These are phyloP conservation scores for Notocelia uddmanniana DNA, from an alignment of 2,888 invertebrate genomes.

Conservation along the genomic window DNA sequence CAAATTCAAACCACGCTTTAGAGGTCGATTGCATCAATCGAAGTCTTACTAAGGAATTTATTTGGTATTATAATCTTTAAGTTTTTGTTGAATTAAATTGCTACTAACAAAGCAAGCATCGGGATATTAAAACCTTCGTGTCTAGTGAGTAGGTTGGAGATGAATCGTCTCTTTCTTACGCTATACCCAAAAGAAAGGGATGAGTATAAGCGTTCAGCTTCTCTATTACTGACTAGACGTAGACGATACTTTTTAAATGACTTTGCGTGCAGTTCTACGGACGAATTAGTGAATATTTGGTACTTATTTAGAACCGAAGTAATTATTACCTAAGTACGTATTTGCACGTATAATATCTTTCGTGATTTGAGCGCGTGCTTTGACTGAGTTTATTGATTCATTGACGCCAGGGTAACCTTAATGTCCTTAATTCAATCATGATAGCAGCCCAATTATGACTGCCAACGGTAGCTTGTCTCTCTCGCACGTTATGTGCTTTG, in stretches of 20 bases:
- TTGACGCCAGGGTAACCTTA: not conserved
- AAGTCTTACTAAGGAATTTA: conserved; percentile 17
- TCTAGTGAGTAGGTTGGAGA: not conserved
- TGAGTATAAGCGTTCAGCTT: not conserved
- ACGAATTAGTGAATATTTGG: conserved; percentile 3
- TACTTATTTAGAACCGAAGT: not conserved
- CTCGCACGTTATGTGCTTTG: no score
- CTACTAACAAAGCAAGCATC: not conserved
- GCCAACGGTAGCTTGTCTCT: no score
- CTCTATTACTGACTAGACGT: not conserved
- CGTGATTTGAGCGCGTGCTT: not conserved
- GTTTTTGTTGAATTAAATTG: no score
- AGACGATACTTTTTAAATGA: not conserved
- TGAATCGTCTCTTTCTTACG: not conserved
- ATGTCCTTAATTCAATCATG: not conserved
- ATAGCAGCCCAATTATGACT: not conserved
- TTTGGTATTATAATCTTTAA: conserved; percentile 26
- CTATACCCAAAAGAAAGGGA: not conserved
- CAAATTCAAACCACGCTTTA: conserved; percentile 60
- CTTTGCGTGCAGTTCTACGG: not conserved
- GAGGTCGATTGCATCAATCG: conserved; percentile 53
- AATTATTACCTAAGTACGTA: not conserved
- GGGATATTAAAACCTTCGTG: not conserved
- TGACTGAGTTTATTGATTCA: not conserved
- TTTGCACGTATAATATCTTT: not conserved